phyloP scores from a whole-genome alignment of 1,140 invertebrate species.

The Trichoplusia ni region DNA sequence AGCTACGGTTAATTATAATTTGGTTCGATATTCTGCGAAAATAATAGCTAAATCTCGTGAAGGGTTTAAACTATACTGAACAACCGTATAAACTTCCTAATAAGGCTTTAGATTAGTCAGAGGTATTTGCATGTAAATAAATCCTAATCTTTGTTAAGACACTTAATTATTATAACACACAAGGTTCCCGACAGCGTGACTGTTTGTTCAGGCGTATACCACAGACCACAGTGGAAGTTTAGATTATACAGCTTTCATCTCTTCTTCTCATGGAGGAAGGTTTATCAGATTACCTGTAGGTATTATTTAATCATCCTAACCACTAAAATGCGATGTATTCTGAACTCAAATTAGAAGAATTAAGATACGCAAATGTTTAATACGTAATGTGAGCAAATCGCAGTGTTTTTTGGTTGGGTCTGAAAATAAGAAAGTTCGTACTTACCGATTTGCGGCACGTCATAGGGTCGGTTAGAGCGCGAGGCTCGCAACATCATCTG shows the following conservation, averaged over 20 bases:
- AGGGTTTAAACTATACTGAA: neutral
- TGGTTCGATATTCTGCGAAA: no score
- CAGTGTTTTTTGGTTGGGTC: no score
- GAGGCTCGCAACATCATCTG: conserved; percentile 76
- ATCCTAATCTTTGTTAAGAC: conserved; percentile 1
- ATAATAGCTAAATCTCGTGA: neutral
- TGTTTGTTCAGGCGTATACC: neutral
- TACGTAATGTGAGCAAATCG: no score
- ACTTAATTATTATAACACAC: neutral
- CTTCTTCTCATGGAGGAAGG: neutral
- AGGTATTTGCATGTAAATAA: neutral
- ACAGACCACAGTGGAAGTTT: neutral
- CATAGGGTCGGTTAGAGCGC: conserved; percentile 70
- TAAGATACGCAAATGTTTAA: no score
- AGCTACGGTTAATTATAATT: no score
- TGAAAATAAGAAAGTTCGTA: conserved; percentile 8
- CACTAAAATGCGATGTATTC: no score
- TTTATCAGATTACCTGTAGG: no score
- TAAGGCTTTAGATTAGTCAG: neutral
- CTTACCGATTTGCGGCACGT: conserved; percentile 78
- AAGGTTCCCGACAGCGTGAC: neutral
- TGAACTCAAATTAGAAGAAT: no score
- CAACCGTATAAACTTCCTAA: neutral
- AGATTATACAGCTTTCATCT: neutral
- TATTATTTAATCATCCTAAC: no score